A percentile compares a stretch with the other conserved stretches of the same genome.
phyloP scores from a whole-genome alignment of 1,140 invertebrate species.

The Drosophila yakuba region DNA sequence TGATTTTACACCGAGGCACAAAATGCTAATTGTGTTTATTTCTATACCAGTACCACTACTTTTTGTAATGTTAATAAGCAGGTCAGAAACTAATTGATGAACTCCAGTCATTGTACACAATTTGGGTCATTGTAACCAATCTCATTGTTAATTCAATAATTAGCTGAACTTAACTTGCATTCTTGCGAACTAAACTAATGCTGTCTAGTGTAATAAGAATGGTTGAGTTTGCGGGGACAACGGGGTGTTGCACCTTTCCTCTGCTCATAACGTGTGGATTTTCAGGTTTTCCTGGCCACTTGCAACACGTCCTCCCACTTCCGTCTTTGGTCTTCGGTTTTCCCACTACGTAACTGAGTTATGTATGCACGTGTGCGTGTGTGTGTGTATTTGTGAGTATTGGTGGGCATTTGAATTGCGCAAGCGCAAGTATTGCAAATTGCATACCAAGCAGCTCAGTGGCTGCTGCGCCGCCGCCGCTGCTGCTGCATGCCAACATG shows the following conservation, averaged over 20 bases:
- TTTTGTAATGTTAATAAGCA: background rate
- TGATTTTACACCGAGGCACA: slow-evolving; percentile 23
- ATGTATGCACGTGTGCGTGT: slow-evolving; percentile 46
- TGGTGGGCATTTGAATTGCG: slow-evolving; percentile 77
- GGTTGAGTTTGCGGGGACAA: slow-evolving; percentile 2
- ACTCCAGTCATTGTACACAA: background rate
- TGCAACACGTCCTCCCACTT: slow-evolving; percentile 44
- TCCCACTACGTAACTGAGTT: slow-evolving; percentile 79
- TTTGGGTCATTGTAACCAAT: background rate
- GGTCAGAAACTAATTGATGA: background rate
- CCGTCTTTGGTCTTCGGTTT: slow-evolving; percentile 62
- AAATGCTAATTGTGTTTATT: background rate
- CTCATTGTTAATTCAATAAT: background rate
- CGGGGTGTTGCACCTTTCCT: slow-evolving; percentile 31
- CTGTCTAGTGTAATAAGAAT: slow-evolving; percentile 48
- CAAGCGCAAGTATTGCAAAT: slow-evolving; percentile 82
- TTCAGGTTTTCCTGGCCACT: slow-evolving; percentile 73
- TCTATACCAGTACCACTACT: too few species aligned
- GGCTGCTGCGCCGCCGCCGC: slow-evolving; percentile 17
- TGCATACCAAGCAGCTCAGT: slow-evolving; percentile 70
- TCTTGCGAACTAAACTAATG: background rate
- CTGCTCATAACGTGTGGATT: slow-evolving; percentile 67
- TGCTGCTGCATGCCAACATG: slow-evolving; percentile 76
- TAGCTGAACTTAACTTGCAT: background rate
- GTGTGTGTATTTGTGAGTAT: slow-evolving; percentile 6